Percentiles rank a stretch among this genome's conserved stretches.
phyloP scores from a whole-genome alignment of 2,113 vertebrate genomes.

The Catharus bicknelli region DNA sequence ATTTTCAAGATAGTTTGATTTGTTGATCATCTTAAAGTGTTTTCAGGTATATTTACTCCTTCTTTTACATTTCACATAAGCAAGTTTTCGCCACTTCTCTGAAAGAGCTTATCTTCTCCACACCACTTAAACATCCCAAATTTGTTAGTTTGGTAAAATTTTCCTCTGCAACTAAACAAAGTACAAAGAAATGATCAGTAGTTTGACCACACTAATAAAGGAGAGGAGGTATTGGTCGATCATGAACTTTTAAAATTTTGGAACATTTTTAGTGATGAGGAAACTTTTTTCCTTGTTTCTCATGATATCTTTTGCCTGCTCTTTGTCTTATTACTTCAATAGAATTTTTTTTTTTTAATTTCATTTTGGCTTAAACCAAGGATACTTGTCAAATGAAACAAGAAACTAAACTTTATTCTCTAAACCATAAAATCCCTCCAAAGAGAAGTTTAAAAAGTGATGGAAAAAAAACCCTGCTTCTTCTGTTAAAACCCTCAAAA shows the following conservation, averaged over 20 bases:
- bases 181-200: not conserved
- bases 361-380: not conserved
- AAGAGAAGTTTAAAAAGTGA: not conserved
- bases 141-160: not conserved
- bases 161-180: not conserved
- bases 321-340: not conserved
- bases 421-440: not conserved
- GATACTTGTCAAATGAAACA: not conserved
- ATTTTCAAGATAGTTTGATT: not conserved
- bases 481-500: not conserved
- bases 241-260: rapidly evolving
- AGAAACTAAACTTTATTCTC: not conserved
- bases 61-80: not conserved
- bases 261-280: not conserved
- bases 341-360: not conserved
- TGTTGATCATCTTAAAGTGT: not conserved
- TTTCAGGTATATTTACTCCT: not conserved
- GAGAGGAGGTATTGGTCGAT: not conserved
- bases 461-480: rapidly evolving
- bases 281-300: not conserved
- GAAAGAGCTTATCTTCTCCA: not conserved
- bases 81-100: not conserved
- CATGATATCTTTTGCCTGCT: rapidly evolving
- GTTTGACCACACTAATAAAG: not conserved
- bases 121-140: not conserved